These are phyloP conservation scores for Oophaga sylvatica DNA, from an alignment of 2,797 vertebrate species.

Conservation along the genomic window DNA sequence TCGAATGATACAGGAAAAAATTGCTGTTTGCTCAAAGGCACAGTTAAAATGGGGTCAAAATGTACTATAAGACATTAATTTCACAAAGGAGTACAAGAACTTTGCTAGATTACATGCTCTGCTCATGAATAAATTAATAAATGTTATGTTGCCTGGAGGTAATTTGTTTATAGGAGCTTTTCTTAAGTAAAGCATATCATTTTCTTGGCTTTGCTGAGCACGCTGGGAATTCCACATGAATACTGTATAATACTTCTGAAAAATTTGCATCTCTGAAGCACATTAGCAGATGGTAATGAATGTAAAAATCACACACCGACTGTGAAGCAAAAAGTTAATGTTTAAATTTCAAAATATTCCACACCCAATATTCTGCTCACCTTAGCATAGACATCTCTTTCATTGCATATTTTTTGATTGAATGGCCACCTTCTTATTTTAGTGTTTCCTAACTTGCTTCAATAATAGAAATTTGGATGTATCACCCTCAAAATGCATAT, in stretches of 20 bases:
- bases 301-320: conserved; percentile 13
- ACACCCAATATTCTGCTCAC: too few species aligned
- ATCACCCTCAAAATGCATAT: too few species aligned
- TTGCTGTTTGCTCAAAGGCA: conserved; percentile 55
- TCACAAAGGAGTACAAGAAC: conserved; percentile 57
- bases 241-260: conserved; percentile 28
- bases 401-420: too few species aligned
- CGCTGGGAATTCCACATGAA: conserved; percentile 33
- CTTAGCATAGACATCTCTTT: too few species aligned
- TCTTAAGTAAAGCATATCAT: conserved; percentile 55
- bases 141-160: conserved; percentile 59
- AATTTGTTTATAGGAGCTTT: conserved; percentile 57
- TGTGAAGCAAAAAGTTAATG: conserved; percentile 15
- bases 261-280: conserved; percentile 36
- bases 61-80: conserved; percentile 58
- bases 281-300: conserved; percentile 20
- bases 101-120: conserved; percentile 57
- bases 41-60: conserved; percentile 54
- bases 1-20: conserved; percentile 39
- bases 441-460: too few species aligned
- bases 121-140: conserved; percentile 62
- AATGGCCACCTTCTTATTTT: too few species aligned
- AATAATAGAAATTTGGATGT: too few species aligned
- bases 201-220: conserved; percentile 45
- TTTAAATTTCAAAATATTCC: not conserved